Percentiles rank a stretch among this genome's conserved stretches.
Conservation (phyloP, 2,888 invertebrate species). For the Heteropelma amictum region DNA sequence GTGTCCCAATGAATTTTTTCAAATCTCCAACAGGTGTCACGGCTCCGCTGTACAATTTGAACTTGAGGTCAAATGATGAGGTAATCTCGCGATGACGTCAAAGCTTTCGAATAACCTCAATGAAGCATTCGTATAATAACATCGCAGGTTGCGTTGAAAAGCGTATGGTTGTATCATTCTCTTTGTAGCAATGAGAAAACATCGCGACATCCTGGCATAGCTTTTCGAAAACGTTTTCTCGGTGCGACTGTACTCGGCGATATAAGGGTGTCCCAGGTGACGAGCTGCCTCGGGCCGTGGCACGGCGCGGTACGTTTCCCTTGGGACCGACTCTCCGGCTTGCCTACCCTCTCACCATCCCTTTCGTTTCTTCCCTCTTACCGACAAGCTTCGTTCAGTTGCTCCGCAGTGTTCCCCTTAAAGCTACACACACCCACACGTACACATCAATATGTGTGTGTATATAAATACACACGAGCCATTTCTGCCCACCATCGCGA, state of each 20-base stretch:
- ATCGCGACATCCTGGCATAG: constrained; percentile 54
- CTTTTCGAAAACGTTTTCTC: constrained; percentile 70
- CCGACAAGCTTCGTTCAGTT: constrained; percentile 56
- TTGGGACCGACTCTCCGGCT: constrained; percentile 69
- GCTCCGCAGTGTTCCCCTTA: constrained; percentile 54
- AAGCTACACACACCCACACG: constrained; percentile 40
- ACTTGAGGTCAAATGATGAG: too few species aligned
- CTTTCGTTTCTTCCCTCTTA: constrained; percentile 54
- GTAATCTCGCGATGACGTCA: too few species aligned
- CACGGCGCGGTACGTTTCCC: constrained; percentile 73
- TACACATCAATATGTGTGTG: constrained; percentile 12
- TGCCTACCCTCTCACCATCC: constrained; percentile 43
- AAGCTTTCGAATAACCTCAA: too few species aligned
- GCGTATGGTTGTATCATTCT: constrained; percentile 1
- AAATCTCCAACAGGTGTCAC: too few species aligned
- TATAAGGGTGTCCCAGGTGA: constrained; percentile 76
- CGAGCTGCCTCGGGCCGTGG: constrained; percentile 75
- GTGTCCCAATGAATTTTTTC: too few species aligned
- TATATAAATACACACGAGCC: constrained; percentile 4
- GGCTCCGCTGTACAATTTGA: too few species aligned
- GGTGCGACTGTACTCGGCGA: constrained; percentile 74
- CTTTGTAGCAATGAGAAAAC: constrained; percentile 17
- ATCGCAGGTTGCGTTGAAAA: background rate
- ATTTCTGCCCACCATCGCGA: constrained; percentile 13
- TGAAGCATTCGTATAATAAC: too few species aligned